Percentiles rank a stretch among this genome's conserved stretches.
Conservation (phyloP, 2,113 vertebrate species). For the Phainopepla nitens region DNA sequence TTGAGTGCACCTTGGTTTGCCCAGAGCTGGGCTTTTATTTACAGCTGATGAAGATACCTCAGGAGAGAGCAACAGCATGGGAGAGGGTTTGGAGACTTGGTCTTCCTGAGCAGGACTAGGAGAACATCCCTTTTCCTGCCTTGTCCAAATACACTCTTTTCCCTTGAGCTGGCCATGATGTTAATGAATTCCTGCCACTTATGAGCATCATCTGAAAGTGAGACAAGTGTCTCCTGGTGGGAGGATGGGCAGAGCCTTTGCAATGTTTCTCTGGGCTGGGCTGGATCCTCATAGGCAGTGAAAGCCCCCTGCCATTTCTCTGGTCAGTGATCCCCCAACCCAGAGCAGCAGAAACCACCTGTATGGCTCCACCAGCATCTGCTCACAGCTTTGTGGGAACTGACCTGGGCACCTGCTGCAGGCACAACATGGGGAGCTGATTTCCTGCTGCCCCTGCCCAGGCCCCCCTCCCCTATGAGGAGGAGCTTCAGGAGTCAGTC, state of each 20-base stretch:
- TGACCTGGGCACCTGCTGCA: not conserved
- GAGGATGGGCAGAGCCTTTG: not conserved
- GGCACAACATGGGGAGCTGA: not conserved
- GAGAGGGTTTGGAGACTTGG: not conserved
- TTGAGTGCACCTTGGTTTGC: not conserved
- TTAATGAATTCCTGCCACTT: not conserved
- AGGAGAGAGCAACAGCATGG: accelerated
- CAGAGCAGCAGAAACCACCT: not conserved
- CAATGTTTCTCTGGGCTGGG: not conserved
- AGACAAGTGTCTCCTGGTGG: not conserved
- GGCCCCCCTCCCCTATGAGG: not conserved
- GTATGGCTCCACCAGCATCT: not conserved
- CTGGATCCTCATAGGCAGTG: not conserved
- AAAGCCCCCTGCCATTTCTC: not conserved
- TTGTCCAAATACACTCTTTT: not conserved
- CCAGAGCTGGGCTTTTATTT: not conserved
- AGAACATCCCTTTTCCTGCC: not conserved
- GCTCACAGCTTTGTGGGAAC: not conserved
- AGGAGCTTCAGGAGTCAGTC: not conserved
- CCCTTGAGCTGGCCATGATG: not conserved
- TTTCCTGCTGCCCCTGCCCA: not conserved
- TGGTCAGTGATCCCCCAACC: not conserved
- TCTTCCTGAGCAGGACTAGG: not conserved
- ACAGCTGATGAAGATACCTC: not conserved
- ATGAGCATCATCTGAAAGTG: not conserved